Percentiles rank a stretch among this genome's conserved stretches.
Evolutionary conservation across 2,888 invertebrate species (phyloP).

Genomic region (Parascotia fuliginaria): DNA sequence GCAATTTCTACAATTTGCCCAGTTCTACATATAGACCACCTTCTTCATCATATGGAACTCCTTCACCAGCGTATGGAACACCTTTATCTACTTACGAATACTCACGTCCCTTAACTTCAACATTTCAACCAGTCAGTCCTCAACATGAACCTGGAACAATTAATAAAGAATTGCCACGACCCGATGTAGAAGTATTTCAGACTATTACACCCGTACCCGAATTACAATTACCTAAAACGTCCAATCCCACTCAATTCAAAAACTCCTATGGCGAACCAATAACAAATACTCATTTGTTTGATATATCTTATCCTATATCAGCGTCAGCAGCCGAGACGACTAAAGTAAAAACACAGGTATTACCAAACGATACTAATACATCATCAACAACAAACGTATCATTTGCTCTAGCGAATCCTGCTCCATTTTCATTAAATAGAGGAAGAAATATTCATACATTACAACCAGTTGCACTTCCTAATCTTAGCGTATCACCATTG

Average conservation of each 20-base stretch:
- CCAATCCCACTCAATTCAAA: constrained; percentile 67
- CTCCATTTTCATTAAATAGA: constrained; percentile 75
- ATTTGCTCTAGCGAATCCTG: constrained; percentile 73
- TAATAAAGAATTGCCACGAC: constrained; percentile 61
- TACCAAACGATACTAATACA: constrained; percentile 56
- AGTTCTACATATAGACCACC: constrained; percentile 58
- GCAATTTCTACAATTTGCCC: constrained; percentile 41
- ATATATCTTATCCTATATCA: constrained; percentile 69
- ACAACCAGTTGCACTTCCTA: constrained; percentile 88
- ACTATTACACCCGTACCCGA: constrained; percentile 54
- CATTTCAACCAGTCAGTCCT: constrained; percentile 54
- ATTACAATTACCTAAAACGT: constrained; percentile 70
- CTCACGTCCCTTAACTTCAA: constrained; percentile 50
- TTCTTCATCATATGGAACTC: constrained; percentile 20
- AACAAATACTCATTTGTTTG: constrained; percentile 59
- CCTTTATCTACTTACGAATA: constrained; percentile 46
- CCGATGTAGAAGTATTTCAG: constrained; percentile 56
- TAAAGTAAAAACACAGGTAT: constrained; percentile 72
- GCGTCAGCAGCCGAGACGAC: constrained; percentile 75
- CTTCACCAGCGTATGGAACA: constrained; percentile 37
- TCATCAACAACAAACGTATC: constrained; percentile 59
- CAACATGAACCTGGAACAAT: constrained; percentile 54
- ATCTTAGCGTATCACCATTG: constrained; percentile 86
- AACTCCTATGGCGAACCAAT: constrained; percentile 81
- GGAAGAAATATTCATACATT: constrained; percentile 80